Conservation (phyloP, 2,797 vertebrate genomes). For the Schizopygopsis malacanthus region DNA sequence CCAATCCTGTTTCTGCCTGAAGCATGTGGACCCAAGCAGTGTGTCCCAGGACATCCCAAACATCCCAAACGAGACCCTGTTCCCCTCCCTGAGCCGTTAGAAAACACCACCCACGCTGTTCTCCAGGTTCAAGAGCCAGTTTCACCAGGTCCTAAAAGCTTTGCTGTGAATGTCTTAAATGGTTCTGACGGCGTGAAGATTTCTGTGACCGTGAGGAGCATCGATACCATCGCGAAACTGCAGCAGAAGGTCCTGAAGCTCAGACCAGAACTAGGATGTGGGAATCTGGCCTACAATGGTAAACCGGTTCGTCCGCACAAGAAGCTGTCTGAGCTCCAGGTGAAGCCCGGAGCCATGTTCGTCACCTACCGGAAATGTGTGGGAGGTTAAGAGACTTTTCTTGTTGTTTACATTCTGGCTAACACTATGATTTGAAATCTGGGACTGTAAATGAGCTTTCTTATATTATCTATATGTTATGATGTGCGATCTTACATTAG, state of each 20-base stretch:
- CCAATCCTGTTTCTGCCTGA: not conserved
- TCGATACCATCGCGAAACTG: conserved; percentile 52
- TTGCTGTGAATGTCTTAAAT: conserved; percentile 40
- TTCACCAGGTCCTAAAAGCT: not conserved
- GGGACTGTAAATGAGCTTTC: not conserved
- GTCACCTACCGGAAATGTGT: conserved; percentile 55
- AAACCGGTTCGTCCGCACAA: conserved; percentile 13
- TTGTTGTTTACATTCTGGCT: not conserved
- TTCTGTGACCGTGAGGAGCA: not conserved
- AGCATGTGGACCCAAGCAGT: not conserved
- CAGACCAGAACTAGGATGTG: not conserved
- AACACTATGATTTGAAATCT: no score
- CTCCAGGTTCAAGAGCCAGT: not conserved
- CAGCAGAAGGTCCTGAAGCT: conserved; percentile 21
- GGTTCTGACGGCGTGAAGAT: not conserved
- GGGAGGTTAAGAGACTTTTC: conserved; percentile 25
- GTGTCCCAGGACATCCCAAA: conserved; percentile 1
- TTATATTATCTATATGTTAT: not conserved
- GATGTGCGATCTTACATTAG: not conserved
- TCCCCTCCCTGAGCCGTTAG: not conserved
- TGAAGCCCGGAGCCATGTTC: conserved; percentile 49
- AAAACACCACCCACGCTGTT: conserved; percentile 19
- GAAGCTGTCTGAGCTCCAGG: conserved; percentile 49
- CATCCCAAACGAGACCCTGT: not conserved
- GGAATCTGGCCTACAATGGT: conserved; percentile 56